Base-by-base conservation (phyloP, 2,797 vertebrate genomes). In the Amniataba percoides region DNA sequence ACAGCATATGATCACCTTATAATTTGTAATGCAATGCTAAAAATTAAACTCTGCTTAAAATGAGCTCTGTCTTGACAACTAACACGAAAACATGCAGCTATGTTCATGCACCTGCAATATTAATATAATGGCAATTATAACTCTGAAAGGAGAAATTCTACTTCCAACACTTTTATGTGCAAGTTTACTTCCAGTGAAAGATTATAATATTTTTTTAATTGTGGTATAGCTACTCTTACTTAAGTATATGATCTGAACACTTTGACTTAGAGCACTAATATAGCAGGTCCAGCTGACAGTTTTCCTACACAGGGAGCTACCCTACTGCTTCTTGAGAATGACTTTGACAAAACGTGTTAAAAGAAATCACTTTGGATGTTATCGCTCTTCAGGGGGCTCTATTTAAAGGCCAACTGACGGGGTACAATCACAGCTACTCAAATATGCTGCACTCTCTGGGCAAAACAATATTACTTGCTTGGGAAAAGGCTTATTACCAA, bases 301-400 rank as follows among this genome's bases (percentile, higher is more conserved):
- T n/a, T 69, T 21, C 14, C 67, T 34, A 49, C 78, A 63, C 73
- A 49, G 52, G 43, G 4, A 70, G 56, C 45, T 31, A 40, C 51
- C 68, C 63, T 46, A 60, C 58, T 78, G 69, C 71, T 40, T 60
- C 62, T 60, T 59, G 77, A 86, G 71, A 80, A 80, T 74, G 82
- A 85, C 61, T 81, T 77, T 68, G 77, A 83, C 68, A 78, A 78
- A 88, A 71, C 57, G 69, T 27, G 73, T 61, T 69, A 78, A 78
- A 58, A 53, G 64, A 79, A 80, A 76, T 69, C 67, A 60, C 58
- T 67, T 8, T 31, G 45, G 74, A 74, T 76, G 65, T 56, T 58
- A 74, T 71, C 45, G 1, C 69, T 57, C 80, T 42, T 79, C 52
- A 19, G 82, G 69, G 74, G 48, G 34, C 13, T 19, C 39, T 49